A percentile compares a stretch with the other conserved stretches of the same genome.
These are phyloP conservation scores for Antechinus stuartii DNA, from an alignment of 2,113 vertebrate species.

Conservation along the genomic window DNA sequence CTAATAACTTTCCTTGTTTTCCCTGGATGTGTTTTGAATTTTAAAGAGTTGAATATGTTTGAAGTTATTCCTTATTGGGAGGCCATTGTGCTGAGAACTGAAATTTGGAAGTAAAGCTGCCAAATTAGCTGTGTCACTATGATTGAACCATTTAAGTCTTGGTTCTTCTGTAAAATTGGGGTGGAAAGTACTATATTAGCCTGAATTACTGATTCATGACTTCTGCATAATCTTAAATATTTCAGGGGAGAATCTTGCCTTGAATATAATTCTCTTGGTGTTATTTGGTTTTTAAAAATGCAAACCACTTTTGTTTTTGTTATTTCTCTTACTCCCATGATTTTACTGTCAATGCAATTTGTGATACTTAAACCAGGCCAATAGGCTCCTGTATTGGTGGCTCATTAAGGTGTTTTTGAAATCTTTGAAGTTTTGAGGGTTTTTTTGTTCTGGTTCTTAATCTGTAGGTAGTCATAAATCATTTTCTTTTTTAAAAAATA, in stretches of 20 bases:
- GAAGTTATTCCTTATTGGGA: neutral
- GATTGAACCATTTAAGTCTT: neutral
- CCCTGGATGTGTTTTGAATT: neutral
- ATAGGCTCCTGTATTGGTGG: neutral
- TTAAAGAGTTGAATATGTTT: neutral
- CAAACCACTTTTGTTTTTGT: neutral
- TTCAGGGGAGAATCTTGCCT: neutral
- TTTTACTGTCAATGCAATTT: neutral
- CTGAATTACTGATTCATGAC: neutral
- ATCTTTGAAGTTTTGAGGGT: neutral
- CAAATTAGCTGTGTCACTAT: neutral
- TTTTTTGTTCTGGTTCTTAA: neutral
- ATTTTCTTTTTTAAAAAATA: neutral
- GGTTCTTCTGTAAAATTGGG: neutral
- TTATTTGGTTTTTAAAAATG: neutral
- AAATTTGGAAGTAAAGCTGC: neutral
- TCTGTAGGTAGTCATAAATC: neutral
- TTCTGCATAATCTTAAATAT: neutral
- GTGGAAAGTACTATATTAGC: neutral
- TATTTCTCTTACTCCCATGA: neutral
- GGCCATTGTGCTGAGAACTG: neutral
- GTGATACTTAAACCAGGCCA: neutral
- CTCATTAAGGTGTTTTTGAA: neutral
- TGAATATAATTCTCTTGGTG: neutral
- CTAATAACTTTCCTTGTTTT: neutral